Evolutionary conservation across 2,888 invertebrate species (phyloP).

Genomic region (Pemphredon lugubris): DNA sequence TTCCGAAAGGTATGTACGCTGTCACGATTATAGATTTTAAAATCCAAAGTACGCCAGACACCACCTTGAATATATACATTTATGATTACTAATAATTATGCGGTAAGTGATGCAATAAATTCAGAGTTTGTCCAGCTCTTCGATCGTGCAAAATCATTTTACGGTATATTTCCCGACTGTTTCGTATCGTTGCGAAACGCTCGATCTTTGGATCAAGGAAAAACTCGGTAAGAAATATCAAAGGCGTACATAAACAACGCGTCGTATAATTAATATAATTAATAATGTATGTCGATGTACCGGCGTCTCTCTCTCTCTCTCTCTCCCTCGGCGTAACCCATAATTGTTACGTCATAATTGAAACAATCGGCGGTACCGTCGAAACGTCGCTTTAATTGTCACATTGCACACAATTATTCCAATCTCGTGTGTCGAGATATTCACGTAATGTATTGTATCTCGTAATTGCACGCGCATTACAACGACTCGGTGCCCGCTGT

Average conservation of each 20-base stretch:
- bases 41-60: too few relatives aligned
- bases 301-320: background rate
- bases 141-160: too few relatives aligned
- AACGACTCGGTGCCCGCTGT: slow-evolving; percentile 5
- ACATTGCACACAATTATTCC: slow-evolving; percentile 44
- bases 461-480: slow-evolving; percentile 1
- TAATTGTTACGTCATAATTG: slow-evolving; percentile 45
- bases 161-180: too few relatives aligned
- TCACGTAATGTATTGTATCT: slow-evolving; percentile 4
- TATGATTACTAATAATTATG: too few relatives aligned
- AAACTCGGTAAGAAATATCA: too few relatives aligned
- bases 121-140: too few relatives aligned
- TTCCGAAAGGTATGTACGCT: too few relatives aligned
- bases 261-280: too few relatives aligned
- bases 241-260: too few relatives aligned
- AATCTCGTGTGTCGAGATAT: slow-evolving; percentile 15
- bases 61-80: too few relatives aligned
- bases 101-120: too few relatives aligned
- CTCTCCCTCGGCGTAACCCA: background rate
- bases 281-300: background rate
- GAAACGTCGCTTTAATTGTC: slow-evolving; percentile 39
- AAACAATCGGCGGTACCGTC: slow-evolving; percentile 24
- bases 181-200: background rate
- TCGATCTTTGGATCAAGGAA: background rate
- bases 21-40: too few relatives aligned